Percentiles rank a stretch among this genome's conserved stretches.
Conservation (phyloP, 2,888 invertebrate species). For the Mesochorus sp. region DNA sequence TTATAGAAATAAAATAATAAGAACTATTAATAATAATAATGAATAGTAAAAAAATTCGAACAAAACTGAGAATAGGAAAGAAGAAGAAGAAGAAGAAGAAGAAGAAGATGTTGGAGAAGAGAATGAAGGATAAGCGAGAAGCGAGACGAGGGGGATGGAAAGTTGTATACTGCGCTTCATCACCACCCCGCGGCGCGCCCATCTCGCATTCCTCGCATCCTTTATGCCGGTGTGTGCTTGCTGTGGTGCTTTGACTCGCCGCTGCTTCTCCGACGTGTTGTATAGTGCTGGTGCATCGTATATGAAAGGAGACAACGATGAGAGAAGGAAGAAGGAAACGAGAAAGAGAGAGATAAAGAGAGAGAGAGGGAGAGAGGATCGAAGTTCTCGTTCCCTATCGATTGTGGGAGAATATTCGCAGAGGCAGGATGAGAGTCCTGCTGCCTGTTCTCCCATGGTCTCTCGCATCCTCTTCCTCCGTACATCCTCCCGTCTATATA, state of each 20-base stretch:
- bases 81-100: conserved; percentile 41
- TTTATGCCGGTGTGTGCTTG: conserved; percentile 70
- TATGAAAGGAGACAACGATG: conserved; percentile 12
- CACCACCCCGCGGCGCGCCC: conserved; percentile 78
- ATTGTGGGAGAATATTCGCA: conserved; percentile 41
- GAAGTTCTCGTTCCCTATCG: conserved; percentile 32
- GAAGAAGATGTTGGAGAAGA: conserved; percentile 45
- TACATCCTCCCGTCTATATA: background rate
- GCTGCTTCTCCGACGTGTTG: conserved; percentile 63
- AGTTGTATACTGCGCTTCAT: conserved; percentile 54
- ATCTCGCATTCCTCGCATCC: conserved; percentile 78
- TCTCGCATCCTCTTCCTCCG: conserved; percentile 15
- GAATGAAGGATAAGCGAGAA: conserved; percentile 56
- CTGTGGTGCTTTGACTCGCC: conserved; percentile 76
- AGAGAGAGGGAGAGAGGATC: conserved; percentile 24
- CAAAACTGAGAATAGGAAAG: conserved; percentile 39
- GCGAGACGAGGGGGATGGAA: conserved; percentile 42
- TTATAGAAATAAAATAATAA: conserved; percentile 2
- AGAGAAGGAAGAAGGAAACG: conserved; percentile 32
- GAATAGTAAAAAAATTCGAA: conserved; percentile 1
- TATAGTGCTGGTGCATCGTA: conserved; percentile 42
- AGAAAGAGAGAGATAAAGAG: conserved; percentile 43
- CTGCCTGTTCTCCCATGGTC: background rate
- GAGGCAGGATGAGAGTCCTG: conserved; percentile 12
- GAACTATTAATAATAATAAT: too few species aligned